A percentile compares a stretch with the other conserved stretches of the same genome.
These are phyloP conservation scores for Embiotoca jacksoni DNA, from an alignment of 2,113 vertebrate species.

Conservation along the genomic window DNA sequence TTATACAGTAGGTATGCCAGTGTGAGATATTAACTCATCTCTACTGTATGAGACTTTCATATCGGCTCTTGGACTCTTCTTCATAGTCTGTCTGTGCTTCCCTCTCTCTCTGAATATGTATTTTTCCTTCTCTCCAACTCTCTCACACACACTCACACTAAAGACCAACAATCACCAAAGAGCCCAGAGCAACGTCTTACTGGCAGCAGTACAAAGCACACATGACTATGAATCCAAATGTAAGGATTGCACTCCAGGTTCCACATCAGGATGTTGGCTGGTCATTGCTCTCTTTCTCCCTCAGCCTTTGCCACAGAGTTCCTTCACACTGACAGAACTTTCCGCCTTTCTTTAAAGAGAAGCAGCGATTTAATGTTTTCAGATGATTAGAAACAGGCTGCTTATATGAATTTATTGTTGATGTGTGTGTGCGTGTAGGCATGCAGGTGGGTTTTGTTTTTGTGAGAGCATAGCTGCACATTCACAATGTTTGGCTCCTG, in stretches of 20 bases:
- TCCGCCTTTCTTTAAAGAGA: constrained; percentile 22
- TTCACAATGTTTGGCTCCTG: neutral
- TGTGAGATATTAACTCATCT: constrained; percentile 29
- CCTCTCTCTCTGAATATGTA: constrained; percentile 26
- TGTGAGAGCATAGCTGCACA: constrained; percentile 10
- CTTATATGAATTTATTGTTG: neutral
- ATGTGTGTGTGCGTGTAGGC: neutral
- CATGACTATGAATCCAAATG: constrained; percentile 76
- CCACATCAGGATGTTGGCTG: constrained; percentile 62
- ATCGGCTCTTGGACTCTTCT: constrained; percentile 6
- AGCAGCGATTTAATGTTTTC: constrained; percentile 26
- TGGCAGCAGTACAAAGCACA: constrained; percentile 80
- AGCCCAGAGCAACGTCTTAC: constrained; percentile 63
- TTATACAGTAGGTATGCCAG: constrained; percentile 16
- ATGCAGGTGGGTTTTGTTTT: constrained; percentile 1
- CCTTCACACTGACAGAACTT: constrained; percentile 15
- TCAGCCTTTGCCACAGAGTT: constrained; percentile 12
- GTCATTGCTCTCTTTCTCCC: constrained; percentile 10
- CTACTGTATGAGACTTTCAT: neutral
- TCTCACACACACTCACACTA: constrained; percentile 31
- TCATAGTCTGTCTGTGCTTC: constrained; percentile 9
- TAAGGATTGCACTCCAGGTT: constrained; percentile 59
- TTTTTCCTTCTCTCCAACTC: neutral
- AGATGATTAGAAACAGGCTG: constrained; percentile 49
- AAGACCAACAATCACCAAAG: constrained; percentile 42